A percentile compares a stretch with the other conserved stretches of the same genome.
Conservation (phyloP, 2,888 invertebrate genomes). For the Pinctada fucata region DNA sequence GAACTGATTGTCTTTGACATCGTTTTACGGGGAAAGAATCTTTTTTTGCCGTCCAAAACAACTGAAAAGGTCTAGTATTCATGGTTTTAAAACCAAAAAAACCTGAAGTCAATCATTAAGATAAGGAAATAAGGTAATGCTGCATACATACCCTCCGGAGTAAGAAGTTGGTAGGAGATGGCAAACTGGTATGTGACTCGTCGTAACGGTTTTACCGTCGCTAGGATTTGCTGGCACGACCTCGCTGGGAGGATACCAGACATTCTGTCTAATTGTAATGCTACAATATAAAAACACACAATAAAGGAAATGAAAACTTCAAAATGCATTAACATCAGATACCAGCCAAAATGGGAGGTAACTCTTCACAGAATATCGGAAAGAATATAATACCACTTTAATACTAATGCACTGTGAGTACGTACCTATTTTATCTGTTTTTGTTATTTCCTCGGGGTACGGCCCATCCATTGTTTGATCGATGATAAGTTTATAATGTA, state of each 20-base stretch:
- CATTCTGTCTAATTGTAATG: conserved; percentile 64
- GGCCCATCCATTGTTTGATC: conserved; percentile 69
- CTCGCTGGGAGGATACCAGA: conserved; percentile 71
- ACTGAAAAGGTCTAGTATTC: too few species aligned
- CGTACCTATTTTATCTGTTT: conserved; percentile 60
- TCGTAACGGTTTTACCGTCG: conserved; percentile 65
- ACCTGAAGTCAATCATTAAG: too few species aligned
- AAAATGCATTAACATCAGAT: not conserved
- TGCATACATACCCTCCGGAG: conserved; percentile 63
- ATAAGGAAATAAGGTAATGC: too few species aligned
- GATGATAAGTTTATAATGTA: conserved; percentile 71
- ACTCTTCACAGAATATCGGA: too few species aligned
- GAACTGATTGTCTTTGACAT: too few species aligned
- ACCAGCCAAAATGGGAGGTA: too few species aligned
- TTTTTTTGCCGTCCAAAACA: too few species aligned
- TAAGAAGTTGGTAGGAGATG: conserved; percentile 71
- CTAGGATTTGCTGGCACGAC: conserved; percentile 67
- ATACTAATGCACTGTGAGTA: too few species aligned
- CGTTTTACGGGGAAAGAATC: too few species aligned
- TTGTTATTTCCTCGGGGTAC: conserved; percentile 57
- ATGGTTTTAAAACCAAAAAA: too few species aligned
- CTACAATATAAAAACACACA: conserved; percentile 48
- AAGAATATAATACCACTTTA: too few species aligned
- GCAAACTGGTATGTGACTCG: conserved; percentile 73
- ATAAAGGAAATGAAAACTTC: not conserved